Percentiles rank a stretch among this genome's conserved stretches.
Conservation (phyloP, 2,113 vertebrate genomes). For the Colossoma macropomum region DNA sequence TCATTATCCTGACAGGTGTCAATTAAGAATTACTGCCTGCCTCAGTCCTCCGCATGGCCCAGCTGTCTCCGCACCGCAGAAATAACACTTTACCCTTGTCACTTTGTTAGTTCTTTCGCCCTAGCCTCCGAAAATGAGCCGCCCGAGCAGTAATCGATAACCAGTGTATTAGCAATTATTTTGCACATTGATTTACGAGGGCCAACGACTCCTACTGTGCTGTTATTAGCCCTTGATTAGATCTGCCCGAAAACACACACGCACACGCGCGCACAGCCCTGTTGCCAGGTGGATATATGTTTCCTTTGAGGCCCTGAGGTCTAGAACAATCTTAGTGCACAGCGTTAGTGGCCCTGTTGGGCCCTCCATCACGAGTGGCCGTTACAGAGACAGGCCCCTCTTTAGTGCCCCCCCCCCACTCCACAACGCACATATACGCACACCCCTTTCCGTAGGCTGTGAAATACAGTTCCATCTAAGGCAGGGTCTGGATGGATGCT, state of each 20-base stretch:
- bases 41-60: slow-evolving; percentile 74
- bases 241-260: slow-evolving; percentile 84
- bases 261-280: slow-evolving; percentile 64
- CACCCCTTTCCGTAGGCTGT: slow-evolving; percentile 27
- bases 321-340: slow-evolving; percentile 88
- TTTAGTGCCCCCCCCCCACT: slow-evolving; percentile 28
- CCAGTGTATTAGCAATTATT: slow-evolving; percentile 99
- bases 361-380: slow-evolving; percentile 89
- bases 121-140: slow-evolving; percentile 91
- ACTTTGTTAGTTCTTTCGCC: slow-evolving; percentile 93
- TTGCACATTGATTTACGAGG: slow-evolving; percentile 99
- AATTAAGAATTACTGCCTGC: slow-evolving; percentile 99
- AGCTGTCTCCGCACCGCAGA: slow-evolving; percentile 64
- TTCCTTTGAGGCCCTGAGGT: slow-evolving; percentile 86
- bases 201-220: slow-evolving; percentile 88
- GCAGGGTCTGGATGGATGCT: slow-evolving; percentile 46
- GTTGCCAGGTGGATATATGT: slow-evolving; percentile 89
- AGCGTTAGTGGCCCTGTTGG: slow-evolving; percentile 81
- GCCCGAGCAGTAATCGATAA: slow-evolving; percentile 96
- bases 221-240: slow-evolving; percentile 99
- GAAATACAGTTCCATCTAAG: slow-evolving; percentile 57
- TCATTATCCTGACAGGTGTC: slow-evolving; percentile 95
- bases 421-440: slow-evolving; percentile 29
- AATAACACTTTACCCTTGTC: slow-evolving; percentile 99
- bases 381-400: slow-evolving; percentile 89